Conservation (phyloP, 2,888 invertebrate species). For the Tortrix viridana region DNA sequence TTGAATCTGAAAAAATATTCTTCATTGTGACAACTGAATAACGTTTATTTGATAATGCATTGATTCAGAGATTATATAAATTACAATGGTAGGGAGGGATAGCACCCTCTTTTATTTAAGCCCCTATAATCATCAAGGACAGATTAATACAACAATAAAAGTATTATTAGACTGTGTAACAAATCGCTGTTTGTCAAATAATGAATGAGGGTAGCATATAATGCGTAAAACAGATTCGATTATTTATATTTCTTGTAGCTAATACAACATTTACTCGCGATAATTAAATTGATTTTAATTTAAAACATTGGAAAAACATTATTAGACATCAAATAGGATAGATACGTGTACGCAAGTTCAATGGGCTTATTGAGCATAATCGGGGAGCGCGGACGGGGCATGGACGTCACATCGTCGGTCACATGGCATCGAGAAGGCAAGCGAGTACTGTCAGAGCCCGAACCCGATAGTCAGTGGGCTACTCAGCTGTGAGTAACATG, state of each 20-base stretch:
- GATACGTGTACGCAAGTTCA: no score
- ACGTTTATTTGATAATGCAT: slow-evolving; percentile 31
- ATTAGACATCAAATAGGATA: no score
- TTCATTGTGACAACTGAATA: slow-evolving; percentile 4
- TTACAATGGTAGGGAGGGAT: slow-evolving; percentile 8
- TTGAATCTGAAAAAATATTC: slow-evolving; percentile 55
- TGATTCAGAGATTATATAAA: slow-evolving; percentile 33
- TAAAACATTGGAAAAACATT: no score
- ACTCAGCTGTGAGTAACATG: no score
- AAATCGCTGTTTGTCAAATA: slow-evolving; percentile 33
- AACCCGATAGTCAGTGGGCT: no score
- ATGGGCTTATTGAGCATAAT: no score
- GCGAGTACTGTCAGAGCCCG: no score
- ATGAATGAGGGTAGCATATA: slow-evolving; percentile 26
- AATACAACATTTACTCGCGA: not conserved
- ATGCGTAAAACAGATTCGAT: slow-evolving; percentile 8
- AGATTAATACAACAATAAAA: slow-evolving; percentile 36
- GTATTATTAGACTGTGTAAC: slow-evolving; percentile 34
- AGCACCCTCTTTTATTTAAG: slow-evolving; percentile 30
- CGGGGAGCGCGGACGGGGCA: no score
- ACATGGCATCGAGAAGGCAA: no score
- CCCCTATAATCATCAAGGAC: slow-evolving; percentile 36
- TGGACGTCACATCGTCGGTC: no score
- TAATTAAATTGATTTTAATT: no score
- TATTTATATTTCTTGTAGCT: not conserved